Conservation (phyloP, 2,888 invertebrate genomes). For the Lasioglossum morio region DNA sequence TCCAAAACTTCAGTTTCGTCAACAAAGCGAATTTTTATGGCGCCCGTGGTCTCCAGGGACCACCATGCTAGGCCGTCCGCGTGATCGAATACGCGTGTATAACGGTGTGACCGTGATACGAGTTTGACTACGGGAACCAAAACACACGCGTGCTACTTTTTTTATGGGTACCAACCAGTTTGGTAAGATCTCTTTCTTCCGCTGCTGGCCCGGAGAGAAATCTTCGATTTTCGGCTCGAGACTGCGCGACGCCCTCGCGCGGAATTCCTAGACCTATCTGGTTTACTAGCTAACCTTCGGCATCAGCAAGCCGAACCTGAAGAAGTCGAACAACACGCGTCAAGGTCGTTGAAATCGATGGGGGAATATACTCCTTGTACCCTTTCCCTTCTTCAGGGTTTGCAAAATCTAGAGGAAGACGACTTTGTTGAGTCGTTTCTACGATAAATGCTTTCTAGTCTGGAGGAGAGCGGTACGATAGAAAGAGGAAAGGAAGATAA, state of each 20-base stretch:
- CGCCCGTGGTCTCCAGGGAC: conserved; percentile 2
- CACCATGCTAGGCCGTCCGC: conserved; percentile 6
- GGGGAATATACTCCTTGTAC: background rate
- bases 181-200: conserved; percentile 49
- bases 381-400: conserved; percentile 10
- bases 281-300: background rate
- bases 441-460: conserved; percentile 63
- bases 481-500: conserved; percentile 38
- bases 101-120: conserved; percentile 54
- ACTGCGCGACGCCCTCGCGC: conserved; percentile 74
- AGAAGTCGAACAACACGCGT: background rate
- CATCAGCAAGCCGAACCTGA: background rate
- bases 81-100: conserved; percentile 47
- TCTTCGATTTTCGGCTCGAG: conserved; percentile 69
- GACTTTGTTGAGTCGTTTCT: background rate
- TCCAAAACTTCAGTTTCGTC: background rate
- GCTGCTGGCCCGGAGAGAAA: conserved; percentile 57
- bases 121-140: conserved; percentile 21
- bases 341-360: background rate
- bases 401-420: conserved; percentile 32
- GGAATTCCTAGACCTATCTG: conserved; percentile 31
- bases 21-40: conserved; percentile 26
- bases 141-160: conserved; percentile 52
- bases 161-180: conserved; percentile 63
- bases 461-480: conserved; percentile 24